Evolutionary conservation across 30 jellyfish, hydroid and myxozoan genomes (phyloP).

Genomic region (Catostylus mosaicus): DNA sequence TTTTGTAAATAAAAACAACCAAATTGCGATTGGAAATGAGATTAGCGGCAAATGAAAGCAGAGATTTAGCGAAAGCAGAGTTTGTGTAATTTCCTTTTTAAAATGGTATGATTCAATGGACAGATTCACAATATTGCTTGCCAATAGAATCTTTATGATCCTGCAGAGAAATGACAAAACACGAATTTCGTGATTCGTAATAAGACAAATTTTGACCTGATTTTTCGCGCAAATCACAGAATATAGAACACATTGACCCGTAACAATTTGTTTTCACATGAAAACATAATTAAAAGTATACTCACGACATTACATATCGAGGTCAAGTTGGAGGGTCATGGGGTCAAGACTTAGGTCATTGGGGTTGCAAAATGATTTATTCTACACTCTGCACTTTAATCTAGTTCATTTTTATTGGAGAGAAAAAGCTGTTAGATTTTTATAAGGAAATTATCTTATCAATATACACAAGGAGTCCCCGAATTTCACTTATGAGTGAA

Average conservation of each 20-base stretch:
- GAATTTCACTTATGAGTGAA: too few species aligned
- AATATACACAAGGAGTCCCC: too few species aligned
- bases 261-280: neutral
- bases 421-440: too few species aligned
- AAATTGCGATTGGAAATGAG: neutral
- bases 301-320: neutral
- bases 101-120: neutral
- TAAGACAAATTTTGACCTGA: constrained; percentile 8
- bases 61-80: neutral
- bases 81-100: neutral
- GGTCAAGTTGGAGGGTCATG: neutral
- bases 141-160: neutral
- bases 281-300: neutral
- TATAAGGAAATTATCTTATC: too few species aligned
- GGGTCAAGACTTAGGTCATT: constrained; percentile 5
- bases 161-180: constrained; percentile 5
- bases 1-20: too few species aligned
- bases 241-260: neutral
- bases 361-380: too few species aligned
- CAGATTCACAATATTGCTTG: neutral
- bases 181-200: neutral
- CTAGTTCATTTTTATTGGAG: too few species aligned
- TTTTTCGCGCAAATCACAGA: neutral
- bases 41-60: neutral
- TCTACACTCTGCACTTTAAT: too few species aligned